Conservation (phyloP, 2,797 vertebrate genomes). For the Enteromius viviparus region DNA sequence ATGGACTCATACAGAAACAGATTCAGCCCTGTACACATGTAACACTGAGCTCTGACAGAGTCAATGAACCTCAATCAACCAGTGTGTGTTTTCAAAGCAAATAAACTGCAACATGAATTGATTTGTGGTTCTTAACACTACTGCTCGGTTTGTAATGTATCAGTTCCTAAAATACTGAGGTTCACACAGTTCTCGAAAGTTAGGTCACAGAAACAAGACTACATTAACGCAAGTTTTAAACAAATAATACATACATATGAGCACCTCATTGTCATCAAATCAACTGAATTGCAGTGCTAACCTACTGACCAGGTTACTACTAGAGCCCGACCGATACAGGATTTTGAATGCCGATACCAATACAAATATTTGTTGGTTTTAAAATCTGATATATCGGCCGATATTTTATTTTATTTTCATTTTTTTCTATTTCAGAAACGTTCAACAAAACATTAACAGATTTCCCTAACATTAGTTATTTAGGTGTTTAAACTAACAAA, state of each 20-base stretch:
- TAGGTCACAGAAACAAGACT: background rate
- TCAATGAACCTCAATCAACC: background rate
- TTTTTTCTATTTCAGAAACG: too few species aligned
- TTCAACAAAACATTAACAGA: too few species aligned
- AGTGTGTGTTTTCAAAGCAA: constrained; percentile 19
- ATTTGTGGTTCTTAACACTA: background rate
- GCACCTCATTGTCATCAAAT: background rate
- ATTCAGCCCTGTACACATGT: constrained; percentile 18
- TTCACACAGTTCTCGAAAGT: background rate
- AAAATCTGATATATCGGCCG: too few species aligned
- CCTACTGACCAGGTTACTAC: constrained; percentile 34
- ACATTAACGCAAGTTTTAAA: background rate
- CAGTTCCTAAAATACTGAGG: background rate
- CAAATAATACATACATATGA: background rate
- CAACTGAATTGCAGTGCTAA: constrained; percentile 6
- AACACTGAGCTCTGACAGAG: constrained; percentile 38
- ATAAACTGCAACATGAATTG: background rate
- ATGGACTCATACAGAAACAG: constrained; percentile 14
- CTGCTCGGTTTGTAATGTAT: background rate
- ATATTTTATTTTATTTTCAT: too few species aligned
- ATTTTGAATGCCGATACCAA: too few species aligned
- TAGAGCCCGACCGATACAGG: too few species aligned
- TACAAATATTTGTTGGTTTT: too few species aligned
- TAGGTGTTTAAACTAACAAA: too few species aligned
- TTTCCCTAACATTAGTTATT: too few species aligned